Conservation (phyloP, 35 echinoderm and acorn worm species). For the Ophiothrix spiculata region DNA sequence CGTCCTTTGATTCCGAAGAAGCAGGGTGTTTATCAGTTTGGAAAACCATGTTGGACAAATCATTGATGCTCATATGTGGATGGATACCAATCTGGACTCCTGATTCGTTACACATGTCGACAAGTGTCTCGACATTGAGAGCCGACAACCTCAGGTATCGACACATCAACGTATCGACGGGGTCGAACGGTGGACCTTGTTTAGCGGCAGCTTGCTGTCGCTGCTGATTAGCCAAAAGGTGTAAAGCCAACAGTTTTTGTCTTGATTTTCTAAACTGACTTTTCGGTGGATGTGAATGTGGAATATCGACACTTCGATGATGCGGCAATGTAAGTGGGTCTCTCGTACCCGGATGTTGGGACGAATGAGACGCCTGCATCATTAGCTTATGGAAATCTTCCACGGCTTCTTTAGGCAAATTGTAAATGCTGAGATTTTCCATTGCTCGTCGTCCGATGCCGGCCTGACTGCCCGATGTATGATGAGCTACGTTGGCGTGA, state of each 20-base stretch:
- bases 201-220: slow-evolving; percentile 14
- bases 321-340: background rate
- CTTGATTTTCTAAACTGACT: background rate
- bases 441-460: too few relatives aligned
- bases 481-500: too few relatives aligned
- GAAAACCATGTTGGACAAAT: slow-evolving; percentile 48
- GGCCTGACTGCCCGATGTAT: too few relatives aligned
- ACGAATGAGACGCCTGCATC: background rate
- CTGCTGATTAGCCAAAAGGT: slow-evolving; percentile 22
- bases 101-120: slow-evolving; percentile 47
- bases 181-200: slow-evolving; percentile 42
- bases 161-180: slow-evolving; percentile 43
- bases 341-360: background rate
- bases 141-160: slow-evolving; percentile 58
- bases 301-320: background rate
- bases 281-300: background rate
- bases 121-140: slow-evolving; percentile 56
- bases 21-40: too few relatives aligned
- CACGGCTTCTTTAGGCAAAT: background rate
- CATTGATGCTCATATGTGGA: slow-evolving; percentile 56
- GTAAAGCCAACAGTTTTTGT: slow-evolving; percentile 21
- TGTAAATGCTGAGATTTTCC: background rate
- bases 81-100: slow-evolving; percentile 54
- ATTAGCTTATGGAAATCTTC: background rate
- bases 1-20: too few relatives aligned